These are phyloP conservation scores for Eptesicus fuscus DNA, from an alignment of 2,113 vertebrate species.

Conservation along the genomic window DNA sequence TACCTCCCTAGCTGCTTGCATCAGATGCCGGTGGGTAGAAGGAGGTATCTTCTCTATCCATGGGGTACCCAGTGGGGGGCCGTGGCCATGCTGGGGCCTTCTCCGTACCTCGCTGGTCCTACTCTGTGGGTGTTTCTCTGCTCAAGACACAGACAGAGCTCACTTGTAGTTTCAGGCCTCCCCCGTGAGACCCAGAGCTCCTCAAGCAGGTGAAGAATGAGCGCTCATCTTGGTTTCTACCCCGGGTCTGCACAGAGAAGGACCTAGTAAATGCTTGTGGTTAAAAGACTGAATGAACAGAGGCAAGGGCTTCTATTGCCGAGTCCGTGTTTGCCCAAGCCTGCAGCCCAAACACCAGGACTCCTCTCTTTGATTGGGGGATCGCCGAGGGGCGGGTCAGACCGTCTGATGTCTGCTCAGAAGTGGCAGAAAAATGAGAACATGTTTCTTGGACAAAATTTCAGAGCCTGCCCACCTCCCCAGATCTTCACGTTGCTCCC, in stretches of 20 bases:
- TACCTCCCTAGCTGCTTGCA: constrained; percentile 11
- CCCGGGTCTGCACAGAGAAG: background rate
- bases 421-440: background rate
- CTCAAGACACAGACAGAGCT: background rate
- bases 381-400: background rate
- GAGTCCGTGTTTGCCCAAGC: background rate
- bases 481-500: background rate
- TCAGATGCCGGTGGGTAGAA: background rate
- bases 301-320: background rate
- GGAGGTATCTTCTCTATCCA: background rate
- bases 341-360: background rate
- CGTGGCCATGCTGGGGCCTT: background rate
- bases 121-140: background rate
- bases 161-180: background rate
- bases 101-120: too few relatives aligned
- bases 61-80: background rate
- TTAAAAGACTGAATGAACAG: background rate
- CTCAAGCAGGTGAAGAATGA: background rate
- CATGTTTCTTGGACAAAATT: background rate
- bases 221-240: background rate
- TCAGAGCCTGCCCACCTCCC: background rate
- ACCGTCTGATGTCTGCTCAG: background rate
- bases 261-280: background rate
- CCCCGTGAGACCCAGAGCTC: background rate
- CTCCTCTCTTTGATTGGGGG: background rate